Conservation (phyloP, 2,113 vertebrate genomes). For the Pelodiscus sinensis region DNA sequence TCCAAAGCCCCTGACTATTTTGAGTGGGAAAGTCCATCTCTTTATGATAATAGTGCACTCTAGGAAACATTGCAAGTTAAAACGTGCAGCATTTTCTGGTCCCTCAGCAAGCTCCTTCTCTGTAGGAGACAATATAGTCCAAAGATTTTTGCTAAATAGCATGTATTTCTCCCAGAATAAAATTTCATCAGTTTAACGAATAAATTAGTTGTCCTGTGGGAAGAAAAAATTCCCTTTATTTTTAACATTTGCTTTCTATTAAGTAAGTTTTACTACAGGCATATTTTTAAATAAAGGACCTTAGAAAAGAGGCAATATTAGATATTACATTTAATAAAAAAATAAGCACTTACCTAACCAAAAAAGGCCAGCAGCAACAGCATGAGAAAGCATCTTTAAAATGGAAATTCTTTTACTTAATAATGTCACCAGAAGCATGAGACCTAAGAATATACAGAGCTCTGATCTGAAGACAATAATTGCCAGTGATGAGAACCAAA, state of each 20-base stretch:
- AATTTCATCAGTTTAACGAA: not conserved
- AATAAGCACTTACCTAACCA: slow-evolving; percentile 85
- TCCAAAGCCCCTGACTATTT: not conserved
- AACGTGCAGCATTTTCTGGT: not conserved
- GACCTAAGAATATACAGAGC: slow-evolving; percentile 89
- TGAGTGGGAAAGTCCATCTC: not conserved
- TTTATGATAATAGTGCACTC: not conserved
- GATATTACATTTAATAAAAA: not conserved
- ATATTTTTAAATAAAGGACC: not conserved
- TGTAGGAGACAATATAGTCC: not conserved
- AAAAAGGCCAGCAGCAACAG: slow-evolving; percentile 85
- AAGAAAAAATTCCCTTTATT: not conserved
- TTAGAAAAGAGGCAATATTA: not conserved
- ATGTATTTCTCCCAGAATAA: not conserved
- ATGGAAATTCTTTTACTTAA: slow-evolving; percentile 81
- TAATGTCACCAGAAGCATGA: slow-evolving; percentile 86
- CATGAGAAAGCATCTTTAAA: slow-evolving; percentile 78
- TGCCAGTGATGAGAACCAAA: slow-evolving; percentile 89
- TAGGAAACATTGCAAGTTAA: not conserved
- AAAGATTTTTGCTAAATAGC: not conserved
- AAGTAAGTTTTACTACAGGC: not conserved
- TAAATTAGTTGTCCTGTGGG: not conserved
- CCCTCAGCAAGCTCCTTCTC: not conserved
- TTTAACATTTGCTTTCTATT: not conserved
- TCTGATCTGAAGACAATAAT: slow-evolving; percentile 93